Conservation (phyloP, 2,797 vertebrate genomes). For the Okamejei kenojei region DNA sequence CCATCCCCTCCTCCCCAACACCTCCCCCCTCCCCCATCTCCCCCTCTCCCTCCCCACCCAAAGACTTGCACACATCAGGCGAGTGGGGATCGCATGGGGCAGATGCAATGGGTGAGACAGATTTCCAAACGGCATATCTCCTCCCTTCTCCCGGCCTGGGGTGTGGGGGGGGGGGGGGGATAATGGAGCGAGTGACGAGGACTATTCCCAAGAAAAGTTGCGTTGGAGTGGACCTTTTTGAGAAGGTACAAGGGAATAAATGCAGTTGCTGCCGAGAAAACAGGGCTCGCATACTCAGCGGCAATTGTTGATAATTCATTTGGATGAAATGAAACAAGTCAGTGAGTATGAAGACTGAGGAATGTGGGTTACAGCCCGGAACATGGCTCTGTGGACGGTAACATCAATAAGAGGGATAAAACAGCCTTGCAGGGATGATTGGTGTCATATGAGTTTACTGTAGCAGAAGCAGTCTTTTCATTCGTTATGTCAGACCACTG, state of each 20-base stretch:
- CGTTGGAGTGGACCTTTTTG: background rate
- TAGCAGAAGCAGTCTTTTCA: background rate
- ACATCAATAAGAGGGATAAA: background rate
- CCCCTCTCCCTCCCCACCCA: too few relatives aligned
- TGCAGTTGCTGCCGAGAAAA: background rate
- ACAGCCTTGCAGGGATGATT: background rate
- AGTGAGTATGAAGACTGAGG: background rate
- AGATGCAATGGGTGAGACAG: background rate
- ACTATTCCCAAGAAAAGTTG: background rate
- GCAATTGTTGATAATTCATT: constrained; percentile 3
- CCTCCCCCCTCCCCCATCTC: too few relatives aligned
- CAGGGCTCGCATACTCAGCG: background rate
- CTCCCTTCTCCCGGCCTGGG: background rate
- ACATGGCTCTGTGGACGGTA: background rate
- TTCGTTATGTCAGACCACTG: background rate
- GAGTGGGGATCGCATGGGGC: background rate
- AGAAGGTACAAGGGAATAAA: background rate
- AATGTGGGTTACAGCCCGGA: background rate
- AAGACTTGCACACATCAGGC: too few relatives aligned
- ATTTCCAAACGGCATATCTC: background rate
- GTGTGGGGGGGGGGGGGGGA: background rate
- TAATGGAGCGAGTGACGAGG: background rate
- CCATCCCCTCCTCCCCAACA: too few relatives aligned
- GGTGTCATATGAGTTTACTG: background rate
- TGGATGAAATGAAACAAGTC: background rate